Evolutionary conservation across 2,888 invertebrate species (phyloP).

Genomic region (Mimachlamys varia): DNA sequence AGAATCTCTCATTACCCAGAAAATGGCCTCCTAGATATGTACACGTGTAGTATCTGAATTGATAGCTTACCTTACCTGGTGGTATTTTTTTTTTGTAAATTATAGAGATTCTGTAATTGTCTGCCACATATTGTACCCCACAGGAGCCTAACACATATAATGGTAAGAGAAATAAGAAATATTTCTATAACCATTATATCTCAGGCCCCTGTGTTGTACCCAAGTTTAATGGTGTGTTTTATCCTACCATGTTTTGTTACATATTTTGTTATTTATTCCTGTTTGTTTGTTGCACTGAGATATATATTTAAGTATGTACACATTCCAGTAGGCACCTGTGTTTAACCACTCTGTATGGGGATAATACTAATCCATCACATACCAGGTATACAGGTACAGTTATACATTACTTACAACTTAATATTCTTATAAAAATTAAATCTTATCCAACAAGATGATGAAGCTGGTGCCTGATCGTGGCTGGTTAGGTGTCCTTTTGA

Average conservation of each 20-base stretch:
- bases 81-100: neutral
- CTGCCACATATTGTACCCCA: neutral
- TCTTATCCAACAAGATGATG: too few relatives aligned
- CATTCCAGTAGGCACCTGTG: neutral
- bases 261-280: conserved; percentile 15
- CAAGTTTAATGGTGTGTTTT: neutral
- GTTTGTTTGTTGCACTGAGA: conserved; percentile 12
- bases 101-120: neutral
- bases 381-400: too few relatives aligned
- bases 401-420: neutral
- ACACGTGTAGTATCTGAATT: neutral
- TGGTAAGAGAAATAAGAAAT: neutral
- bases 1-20: neutral
- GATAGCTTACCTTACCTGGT: neutral
- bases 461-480: too few relatives aligned
- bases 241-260: neutral
- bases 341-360: neutral
- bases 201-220: neutral
- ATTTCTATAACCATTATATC: neutral
- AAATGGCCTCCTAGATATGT: neutral
- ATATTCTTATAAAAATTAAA: neutral
- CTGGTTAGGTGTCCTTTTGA: neutral
- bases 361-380: neutral
- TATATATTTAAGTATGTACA: neutral
- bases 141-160: neutral